A percentile compares a stretch with the other conserved stretches of the same genome.
Evolutionary conservation across 2,888 invertebrate genomes (phyloP).

Genomic region (Eulithis prunata): DNA sequence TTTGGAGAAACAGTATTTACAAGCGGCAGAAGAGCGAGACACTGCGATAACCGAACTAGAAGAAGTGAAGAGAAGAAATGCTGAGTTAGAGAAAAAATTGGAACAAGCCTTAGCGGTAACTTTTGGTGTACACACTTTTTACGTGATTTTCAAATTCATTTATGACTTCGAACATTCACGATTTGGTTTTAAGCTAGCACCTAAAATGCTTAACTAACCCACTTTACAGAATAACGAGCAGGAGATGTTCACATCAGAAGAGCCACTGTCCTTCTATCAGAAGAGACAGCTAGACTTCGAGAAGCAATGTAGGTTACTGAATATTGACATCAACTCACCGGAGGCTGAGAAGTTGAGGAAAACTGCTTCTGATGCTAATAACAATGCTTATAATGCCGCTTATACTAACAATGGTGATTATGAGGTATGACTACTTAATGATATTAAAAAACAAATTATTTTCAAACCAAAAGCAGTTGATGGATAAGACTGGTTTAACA

Average conservation of each 20-base stretch:
- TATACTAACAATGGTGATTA: slow-evolving; percentile 60
- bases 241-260: slow-evolving; percentile 63
- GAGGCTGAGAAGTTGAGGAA: slow-evolving; percentile 68
- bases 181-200: slow-evolving; percentile 30
- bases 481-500: background rate
- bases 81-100: slow-evolving; percentile 90
- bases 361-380: slow-evolving; percentile 61
- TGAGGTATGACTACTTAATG: slow-evolving; percentile 47
- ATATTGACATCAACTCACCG: slow-evolving; percentile 70
- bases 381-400: slow-evolving; percentile 59
- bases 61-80: slow-evolving; percentile 90
- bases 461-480: background rate
- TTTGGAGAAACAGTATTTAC: slow-evolving; percentile 91
- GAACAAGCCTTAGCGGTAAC: slow-evolving; percentile 86
- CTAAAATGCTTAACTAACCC: slow-evolving; percentile 54
- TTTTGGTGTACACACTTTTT: background rate
- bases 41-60: slow-evolving; percentile 90
- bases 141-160: background rate
- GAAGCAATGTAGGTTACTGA: slow-evolving; percentile 77
- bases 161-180: background rate
- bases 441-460: background rate
- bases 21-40: slow-evolving; percentile 90
- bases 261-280: slow-evolving; percentile 77
- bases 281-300: slow-evolving; percentile 77
- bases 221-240: slow-evolving; percentile 70